A percentile compares a stretch with the other conserved stretches of the same genome.
Conservation (phyloP, 2,797 vertebrate species). For the Ceryle rudis region DNA sequence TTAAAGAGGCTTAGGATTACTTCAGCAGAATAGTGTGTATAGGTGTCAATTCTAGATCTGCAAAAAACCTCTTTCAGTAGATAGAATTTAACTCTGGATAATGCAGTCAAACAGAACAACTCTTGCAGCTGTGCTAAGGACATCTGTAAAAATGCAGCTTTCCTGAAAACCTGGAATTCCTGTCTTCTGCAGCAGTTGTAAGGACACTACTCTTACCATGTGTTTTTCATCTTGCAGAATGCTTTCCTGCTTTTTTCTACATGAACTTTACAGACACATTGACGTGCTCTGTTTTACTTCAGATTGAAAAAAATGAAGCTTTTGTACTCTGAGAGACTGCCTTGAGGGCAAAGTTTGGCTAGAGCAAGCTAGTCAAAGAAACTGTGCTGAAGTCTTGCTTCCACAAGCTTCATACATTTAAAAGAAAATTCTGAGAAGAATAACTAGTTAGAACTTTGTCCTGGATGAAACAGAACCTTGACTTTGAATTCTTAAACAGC, state of each 20-base stretch:
- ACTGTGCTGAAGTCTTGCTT: background rate
- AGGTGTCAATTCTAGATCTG: background rate
- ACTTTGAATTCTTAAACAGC: background rate
- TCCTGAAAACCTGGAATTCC: background rate
- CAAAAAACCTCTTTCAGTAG: background rate
- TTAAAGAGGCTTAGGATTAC: background rate
- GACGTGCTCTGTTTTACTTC: slow-evolving; percentile 13
- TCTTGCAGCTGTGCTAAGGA: background rate
- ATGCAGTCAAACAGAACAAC: background rate
- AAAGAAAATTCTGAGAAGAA: background rate
- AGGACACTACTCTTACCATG: background rate
- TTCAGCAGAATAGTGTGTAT: background rate
- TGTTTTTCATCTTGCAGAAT: slow-evolving; percentile 24
- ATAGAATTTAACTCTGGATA: background rate
- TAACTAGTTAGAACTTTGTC: background rate
- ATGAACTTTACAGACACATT: background rate
- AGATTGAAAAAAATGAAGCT: background rate
- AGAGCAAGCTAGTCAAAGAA: background rate
- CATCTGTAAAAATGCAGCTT: background rate
- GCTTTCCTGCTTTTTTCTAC: background rate
- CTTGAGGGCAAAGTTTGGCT: background rate
- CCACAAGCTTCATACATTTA: background rate
- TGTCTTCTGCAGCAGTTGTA: background rate
- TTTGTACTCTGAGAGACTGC: background rate
- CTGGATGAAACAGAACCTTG: background rate